Percentiles rank a stretch among this genome's conserved stretches.
These are phyloP conservation scores for Papilio aristodemus DNA, from an alignment of 1,140 invertebrate species.

Conservation along the genomic window DNA sequence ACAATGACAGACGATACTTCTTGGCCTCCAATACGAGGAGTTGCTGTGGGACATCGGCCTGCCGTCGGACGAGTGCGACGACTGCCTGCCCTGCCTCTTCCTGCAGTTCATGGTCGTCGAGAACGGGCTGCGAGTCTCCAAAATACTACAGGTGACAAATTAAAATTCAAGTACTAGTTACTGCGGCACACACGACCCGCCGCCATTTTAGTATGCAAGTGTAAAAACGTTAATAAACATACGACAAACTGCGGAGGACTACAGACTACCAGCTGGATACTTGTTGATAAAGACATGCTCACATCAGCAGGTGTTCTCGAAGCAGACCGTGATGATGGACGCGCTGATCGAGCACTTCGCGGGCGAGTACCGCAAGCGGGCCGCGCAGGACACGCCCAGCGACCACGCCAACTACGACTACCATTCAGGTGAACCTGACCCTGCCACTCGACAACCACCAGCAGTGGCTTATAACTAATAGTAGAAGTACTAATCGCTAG, in stretches of 20 bases:
- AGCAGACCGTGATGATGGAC: slow-evolving; percentile 95
- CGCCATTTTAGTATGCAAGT: too few species aligned
- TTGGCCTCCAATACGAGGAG: slow-evolving; percentile 92
- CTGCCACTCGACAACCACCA: neutral
- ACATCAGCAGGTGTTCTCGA: slow-evolving; percentile 91
- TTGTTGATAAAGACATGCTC: slow-evolving; percentile 3
- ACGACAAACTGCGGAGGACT: too few species aligned
- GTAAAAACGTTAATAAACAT: too few species aligned
- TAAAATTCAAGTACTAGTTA: neutral
- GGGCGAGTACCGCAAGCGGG: slow-evolving; percentile 83
- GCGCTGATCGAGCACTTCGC: slow-evolving; percentile 93
- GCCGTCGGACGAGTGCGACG: slow-evolving; percentile 90
- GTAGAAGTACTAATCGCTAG: neutral
- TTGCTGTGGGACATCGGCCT: slow-evolving; percentile 94
- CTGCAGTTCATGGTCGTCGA: slow-evolving; percentile 90
- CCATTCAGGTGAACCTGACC: slow-evolving; percentile 58
- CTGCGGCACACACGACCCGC: too few species aligned
- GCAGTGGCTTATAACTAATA: too few species aligned
- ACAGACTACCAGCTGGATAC: too few species aligned
- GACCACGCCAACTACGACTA: slow-evolving; percentile 76
- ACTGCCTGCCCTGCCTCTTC: slow-evolving; percentile 94
- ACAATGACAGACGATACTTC: slow-evolving; percentile 86
- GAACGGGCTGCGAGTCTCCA: slow-evolving; percentile 91
- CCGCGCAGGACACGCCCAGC: slow-evolving; percentile 70
- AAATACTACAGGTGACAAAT: slow-evolving; percentile 83